phyloP scores from a whole-genome alignment of 2,113 vertebrate genomes.

The Chauna torquata region DNA sequence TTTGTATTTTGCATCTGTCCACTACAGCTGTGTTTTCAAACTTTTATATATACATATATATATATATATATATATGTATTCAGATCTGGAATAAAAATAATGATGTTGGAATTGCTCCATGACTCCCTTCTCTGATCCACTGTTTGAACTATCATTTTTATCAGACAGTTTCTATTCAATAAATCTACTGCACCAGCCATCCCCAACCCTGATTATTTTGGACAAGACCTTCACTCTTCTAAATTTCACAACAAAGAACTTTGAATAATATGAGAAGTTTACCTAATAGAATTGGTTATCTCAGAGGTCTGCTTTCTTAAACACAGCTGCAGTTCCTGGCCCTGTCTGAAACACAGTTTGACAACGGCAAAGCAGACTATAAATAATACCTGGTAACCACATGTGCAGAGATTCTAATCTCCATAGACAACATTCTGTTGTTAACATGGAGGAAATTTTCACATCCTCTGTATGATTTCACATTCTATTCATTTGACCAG shows the following conservation, averaged over 20 bases:
- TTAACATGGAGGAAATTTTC: background rate
- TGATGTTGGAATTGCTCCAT: background rate
- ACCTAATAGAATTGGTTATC: slow-evolving; percentile 21
- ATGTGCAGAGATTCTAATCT: background rate
- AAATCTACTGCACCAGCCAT: background rate
- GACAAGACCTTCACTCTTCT: background rate
- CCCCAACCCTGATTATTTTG: background rate
- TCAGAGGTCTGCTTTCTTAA: slow-evolving; percentile 19
- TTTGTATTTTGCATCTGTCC: background rate
- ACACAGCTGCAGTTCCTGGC: background rate
- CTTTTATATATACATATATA: background rate
- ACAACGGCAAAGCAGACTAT: background rate
- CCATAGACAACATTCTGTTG: background rate
- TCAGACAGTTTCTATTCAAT: slow-evolving; percentile 1
- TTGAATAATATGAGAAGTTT: slow-evolving; percentile 32
- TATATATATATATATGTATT: too few species aligned
- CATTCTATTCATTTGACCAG: background rate
- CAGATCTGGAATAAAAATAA: background rate
- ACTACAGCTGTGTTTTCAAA: background rate
- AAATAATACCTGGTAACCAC: background rate
- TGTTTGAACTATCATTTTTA: slow-evolving; percentile 48
- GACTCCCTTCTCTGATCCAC: background rate
- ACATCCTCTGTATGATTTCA: background rate
- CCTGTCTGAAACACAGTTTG: background rate
- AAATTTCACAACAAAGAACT: slow-evolving; percentile 23